Evolutionary conservation across 1,140 invertebrate species (phyloP), one percentile per base, ranked within the genome.

Genomic region (Meloidogyne exigua): DNA sequence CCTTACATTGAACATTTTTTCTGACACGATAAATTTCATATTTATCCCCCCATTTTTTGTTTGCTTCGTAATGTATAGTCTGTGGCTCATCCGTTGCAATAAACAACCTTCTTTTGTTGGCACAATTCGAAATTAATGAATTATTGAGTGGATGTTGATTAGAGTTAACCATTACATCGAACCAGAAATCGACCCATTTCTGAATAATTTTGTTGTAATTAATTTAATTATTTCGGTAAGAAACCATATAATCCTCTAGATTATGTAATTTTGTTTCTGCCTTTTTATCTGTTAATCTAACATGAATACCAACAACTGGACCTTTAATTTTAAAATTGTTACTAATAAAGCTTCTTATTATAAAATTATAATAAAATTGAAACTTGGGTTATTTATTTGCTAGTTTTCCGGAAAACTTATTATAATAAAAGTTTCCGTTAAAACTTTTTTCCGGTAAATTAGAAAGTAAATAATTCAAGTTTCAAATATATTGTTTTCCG

Each of bases 281-380:
- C 23, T 99, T 93, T 91, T 99, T 99, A 88, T 99, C 96, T 0
- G 96, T 99, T 75, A 96, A 90, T 36, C 96, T 90, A 18, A 99
- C 92, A 88, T 99, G 96, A 39, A 99, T 91, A 0, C 94, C 95
- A 88, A 87, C 85, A 15, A 87, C 76, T 32, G 83, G 86, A 25
- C 79, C 84, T 85, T 65, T 67, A 18, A 49, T 4, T 32, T 32
- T 32, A 32, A 32, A 7, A 32, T 32, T 32, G 28, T 32, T 32
- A n/a, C n/a, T n/a, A n/a, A n/a, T n/a, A n/a, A n/a, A n/a, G n/a
- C n/a, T n/a, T n/a, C n/a, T n/a, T n/a, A n/a, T n/a, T n/a, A n/a
- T n/a, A n/a, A n/a, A n/a, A n/a, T n/a, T n/a, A n/a, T n/a, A n/a
- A n/a, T n/a, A n/a, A n/a, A n/a, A n/a, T n/a, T n/a, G n/a, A n/a